Conservation (phyloP, 2,888 invertebrate species). For the Pristionchus maxplancki region DNA sequence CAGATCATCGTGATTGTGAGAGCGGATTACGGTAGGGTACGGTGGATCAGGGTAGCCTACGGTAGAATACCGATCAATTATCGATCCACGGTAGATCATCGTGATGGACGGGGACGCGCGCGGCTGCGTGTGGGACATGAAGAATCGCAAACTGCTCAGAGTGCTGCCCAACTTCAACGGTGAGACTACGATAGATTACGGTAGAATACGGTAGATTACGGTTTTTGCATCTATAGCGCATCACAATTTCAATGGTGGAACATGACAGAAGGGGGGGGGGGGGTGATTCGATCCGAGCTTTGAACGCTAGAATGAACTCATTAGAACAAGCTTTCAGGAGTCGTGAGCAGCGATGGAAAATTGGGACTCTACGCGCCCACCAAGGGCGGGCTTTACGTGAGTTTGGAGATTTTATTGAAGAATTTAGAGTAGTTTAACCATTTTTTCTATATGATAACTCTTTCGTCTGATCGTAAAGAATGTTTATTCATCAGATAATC, state of each 20-base stretch:
- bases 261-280: too few relatives aligned
- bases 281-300: background rate
- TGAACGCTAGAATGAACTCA: too few relatives aligned
- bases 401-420: too few relatives aligned
- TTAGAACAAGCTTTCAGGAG: background rate
- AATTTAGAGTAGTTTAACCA: too few relatives aligned
- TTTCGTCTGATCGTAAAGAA: too few relatives aligned
- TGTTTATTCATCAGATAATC: too few relatives aligned
- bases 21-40: too few relatives aligned
- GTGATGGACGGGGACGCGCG: conserved; percentile 71
- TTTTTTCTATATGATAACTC: too few relatives aligned
- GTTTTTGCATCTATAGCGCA: background rate
- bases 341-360: conserved; percentile 82
- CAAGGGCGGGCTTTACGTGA: conserved; percentile 89
- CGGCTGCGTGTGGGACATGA: conserved; percentile 71
- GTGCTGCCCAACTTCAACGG: conserved; percentile 69
- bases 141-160: conserved; percentile 62
- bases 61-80: too few relatives aligned
- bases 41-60: too few relatives aligned
- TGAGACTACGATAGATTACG: conserved; percentile 25
- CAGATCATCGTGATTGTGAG: too few relatives aligned
- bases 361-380: conserved; percentile 92
- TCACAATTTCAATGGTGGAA: background rate
- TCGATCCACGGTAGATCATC: conserved; percentile 58
- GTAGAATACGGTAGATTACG: background rate